Evolutionary conservation across 2,888 invertebrate species (phyloP).

Genomic region (Conomelus anceps): DNA sequence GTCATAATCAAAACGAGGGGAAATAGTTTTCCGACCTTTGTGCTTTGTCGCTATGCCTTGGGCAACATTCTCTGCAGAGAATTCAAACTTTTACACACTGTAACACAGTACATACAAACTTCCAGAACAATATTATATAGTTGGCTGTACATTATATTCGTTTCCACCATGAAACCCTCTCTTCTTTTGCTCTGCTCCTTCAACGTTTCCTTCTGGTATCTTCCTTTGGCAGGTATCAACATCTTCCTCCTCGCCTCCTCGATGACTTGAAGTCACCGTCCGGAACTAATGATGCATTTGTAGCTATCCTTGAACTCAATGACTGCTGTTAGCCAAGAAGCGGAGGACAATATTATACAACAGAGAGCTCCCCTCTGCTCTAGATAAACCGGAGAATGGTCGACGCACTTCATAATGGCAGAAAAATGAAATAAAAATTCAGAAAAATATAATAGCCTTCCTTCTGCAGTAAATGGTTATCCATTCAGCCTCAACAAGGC

Average conservation of each 20-base stretch:
- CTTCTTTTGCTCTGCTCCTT: not conserved
- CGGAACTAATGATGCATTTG: not conserved
- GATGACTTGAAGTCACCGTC: not conserved
- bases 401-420: not conserved
- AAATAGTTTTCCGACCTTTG: too few species aligned
- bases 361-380: not conserved
- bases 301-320: not conserved
- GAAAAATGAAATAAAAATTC: not conserved
- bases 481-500: not conserved
- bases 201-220: not conserved
- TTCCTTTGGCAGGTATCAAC: not conserved
- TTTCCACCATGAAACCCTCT: not conserved
- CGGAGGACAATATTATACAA: not conserved
- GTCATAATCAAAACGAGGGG: too few species aligned
- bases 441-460: not conserved
- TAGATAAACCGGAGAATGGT: not conserved
- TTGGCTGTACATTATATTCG: not conserved
- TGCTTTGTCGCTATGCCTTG: too few species aligned
- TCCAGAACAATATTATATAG: too few species aligned
- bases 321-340: not conserved
- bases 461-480: not conserved
- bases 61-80: too few species aligned
- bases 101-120: too few species aligned
- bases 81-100: too few species aligned
- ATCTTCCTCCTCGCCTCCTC: not conserved